These are phyloP conservation scores for Slavum lentiscoides DNA, from an alignment of 2,888 invertebrate genomes.

Conservation along the genomic window DNA sequence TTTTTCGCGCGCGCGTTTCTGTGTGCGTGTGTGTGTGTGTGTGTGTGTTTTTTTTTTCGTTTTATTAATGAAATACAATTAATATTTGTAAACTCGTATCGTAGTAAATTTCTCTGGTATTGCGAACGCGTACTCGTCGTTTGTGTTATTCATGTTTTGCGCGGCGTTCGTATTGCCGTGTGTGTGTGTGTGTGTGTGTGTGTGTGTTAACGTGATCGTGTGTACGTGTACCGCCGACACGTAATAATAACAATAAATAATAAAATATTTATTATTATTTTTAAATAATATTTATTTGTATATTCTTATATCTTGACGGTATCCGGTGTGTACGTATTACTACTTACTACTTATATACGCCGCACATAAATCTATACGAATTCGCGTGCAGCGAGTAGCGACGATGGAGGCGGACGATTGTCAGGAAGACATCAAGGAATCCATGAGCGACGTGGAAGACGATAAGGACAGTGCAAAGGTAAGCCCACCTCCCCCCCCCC, in stretches of 20 bases:
- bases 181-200: neutral
- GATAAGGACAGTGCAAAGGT: conserved; percentile 28
- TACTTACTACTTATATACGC: too few relatives aligned
- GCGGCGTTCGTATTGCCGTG: too few relatives aligned
- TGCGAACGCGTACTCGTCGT: neutral
- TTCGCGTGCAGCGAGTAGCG: neutral
- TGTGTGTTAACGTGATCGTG: neutral
- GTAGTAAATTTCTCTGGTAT: neutral
- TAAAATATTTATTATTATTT: neutral
- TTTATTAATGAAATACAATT: too few relatives aligned
- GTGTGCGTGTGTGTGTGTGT: neutral
- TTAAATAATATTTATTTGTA: too few relatives aligned
- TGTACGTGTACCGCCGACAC: too few relatives aligned
- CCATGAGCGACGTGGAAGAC: conserved; percentile 36
- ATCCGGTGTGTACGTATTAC: too few relatives aligned
- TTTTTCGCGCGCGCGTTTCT: neutral
- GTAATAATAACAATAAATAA: neutral
- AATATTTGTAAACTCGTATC: neutral
- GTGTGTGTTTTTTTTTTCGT: too few relatives aligned
- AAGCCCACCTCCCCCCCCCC: neutral
- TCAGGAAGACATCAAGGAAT: conserved; percentile 30
- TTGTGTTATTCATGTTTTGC: too few relatives aligned
- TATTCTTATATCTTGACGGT: too few relatives aligned
- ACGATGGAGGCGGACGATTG: conserved; percentile 36
- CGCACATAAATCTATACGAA: neutral